Percentiles rank a stretch among this genome's conserved stretches.
These are phyloP conservation scores for Lagocephalus sceleratus DNA, from an alignment of 2,797 vertebrate species.

Conservation along the genomic window DNA sequence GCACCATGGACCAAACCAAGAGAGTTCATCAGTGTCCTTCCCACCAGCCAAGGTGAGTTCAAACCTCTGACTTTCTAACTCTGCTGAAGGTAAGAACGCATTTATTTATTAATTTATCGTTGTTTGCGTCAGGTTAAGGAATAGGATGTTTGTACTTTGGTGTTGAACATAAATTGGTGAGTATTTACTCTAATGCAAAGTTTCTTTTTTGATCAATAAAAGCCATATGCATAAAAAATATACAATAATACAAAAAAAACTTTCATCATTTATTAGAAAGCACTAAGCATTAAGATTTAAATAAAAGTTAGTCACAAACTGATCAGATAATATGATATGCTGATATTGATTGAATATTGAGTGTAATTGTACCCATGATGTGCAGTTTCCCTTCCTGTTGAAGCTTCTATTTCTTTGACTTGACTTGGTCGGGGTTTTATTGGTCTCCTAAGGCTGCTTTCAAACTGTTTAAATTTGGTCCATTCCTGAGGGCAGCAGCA, in stretches of 20 bases:
- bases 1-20: constrained; percentile 54
- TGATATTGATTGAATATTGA: constrained; percentile 29
- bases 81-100: constrained; percentile 28
- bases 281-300: not conserved
- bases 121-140: too few species aligned
- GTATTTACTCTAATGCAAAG: too few species aligned
- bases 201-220: too few species aligned
- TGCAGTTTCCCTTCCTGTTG: constrained; percentile 12
- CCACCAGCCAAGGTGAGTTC: constrained; percentile 42
- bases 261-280: too few species aligned
- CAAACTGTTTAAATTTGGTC: constrained; percentile 34
- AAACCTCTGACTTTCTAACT: constrained; percentile 23
- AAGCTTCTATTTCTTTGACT: constrained; percentile 6
- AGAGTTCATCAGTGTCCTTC: constrained; percentile 27
- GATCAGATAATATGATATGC: not conserved
- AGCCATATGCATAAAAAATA: too few species aligned
- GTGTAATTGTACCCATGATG: constrained; percentile 14
- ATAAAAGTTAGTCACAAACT: not conserved
- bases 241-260: too few species aligned
- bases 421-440: constrained; percentile 6
- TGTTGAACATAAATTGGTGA: too few species aligned
- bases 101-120: not conserved
- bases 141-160: too few species aligned
- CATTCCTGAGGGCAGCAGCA: constrained; percentile 21
- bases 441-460: constrained; percentile 17